Evolutionary conservation across 2,113 vertebrate genomes (phyloP).

Genomic region (Salvelinus alpinus): DNA sequence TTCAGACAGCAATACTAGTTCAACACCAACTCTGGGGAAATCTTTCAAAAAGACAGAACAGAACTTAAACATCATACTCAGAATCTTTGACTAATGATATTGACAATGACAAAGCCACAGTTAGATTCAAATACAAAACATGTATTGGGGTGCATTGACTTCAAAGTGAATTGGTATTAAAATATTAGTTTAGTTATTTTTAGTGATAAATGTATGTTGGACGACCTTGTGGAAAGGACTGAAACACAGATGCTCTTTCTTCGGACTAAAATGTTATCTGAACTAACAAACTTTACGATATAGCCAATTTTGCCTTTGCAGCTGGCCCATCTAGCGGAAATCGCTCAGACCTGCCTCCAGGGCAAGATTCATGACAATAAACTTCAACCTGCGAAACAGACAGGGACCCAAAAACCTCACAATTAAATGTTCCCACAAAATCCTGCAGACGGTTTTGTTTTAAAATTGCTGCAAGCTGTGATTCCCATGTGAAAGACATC

Average conservation of each 20-base stretch:
- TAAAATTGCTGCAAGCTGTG: constrained; percentile 85
- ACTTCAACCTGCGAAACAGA: constrained; percentile 64
- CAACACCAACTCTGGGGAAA: constrained; percentile 29
- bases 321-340: too few species aligned
- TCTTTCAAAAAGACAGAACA: not conserved
- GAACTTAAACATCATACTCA: too few species aligned
- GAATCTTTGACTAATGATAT: too few species aligned
- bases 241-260: constrained; percentile 78
- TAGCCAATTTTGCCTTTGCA: too few species aligned
- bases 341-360: too few species aligned
- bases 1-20: not conserved
- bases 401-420: constrained; percentile 71
- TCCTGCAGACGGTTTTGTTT: constrained; percentile 78
- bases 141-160: too few species aligned
- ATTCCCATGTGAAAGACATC: constrained; percentile 96
- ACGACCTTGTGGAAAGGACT: constrained; percentile 67
- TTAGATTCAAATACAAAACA: too few species aligned
- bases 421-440: constrained; percentile 90
- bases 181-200: constrained; percentile 65
- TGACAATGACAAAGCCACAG: too few species aligned
- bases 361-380: too few species aligned
- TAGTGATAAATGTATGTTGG: constrained; percentile 58
- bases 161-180: constrained; percentile 3
- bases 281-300: constrained; percentile 77
- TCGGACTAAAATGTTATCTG: constrained; percentile 76